Base-by-base conservation (phyloP, 2,113 vertebrate genomes). In the Cromileptes altivelis region DNA sequence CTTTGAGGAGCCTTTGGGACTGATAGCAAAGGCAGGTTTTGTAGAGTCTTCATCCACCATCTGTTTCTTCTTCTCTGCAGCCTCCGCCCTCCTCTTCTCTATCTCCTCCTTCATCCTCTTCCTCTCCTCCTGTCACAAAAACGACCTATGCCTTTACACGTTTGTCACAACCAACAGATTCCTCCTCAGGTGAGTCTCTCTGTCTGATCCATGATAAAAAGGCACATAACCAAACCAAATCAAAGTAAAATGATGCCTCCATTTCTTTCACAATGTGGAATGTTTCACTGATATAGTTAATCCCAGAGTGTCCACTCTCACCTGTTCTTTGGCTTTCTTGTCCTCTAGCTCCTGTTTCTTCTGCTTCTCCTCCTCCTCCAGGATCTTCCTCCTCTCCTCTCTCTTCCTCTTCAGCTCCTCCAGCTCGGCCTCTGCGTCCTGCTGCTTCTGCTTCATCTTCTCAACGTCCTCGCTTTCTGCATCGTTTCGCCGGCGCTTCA, bases 11-110 rank as follows among this genome's bases (percentile, higher is more conserved):
- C 97, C 97, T 91, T 98, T 99, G 14, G 98, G 96, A 75, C 94
- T 96, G 90, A 99, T 94, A 50, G 97, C 94, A 80, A 99, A 99
- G 0, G 95, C 92, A 1, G 97, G 95, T 89, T 97, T 97, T 8
- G 94, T 19, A 4, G 95, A 91, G 2, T 96, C 97, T 25, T 96
- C 97, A 25, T 98, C 97, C 1, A 76, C 92, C 62, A 95, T 95
- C 88, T 97, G 98, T n/a, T 98, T 97, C 88, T 98, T 97, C 91
- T 98, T 98, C 93, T 99, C 98, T n/a, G 97, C 97, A 70, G 98
- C 98, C 86, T 99, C 97, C 0, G 97, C 97, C 83, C 98, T 95
- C 93, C 98, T 97, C 89, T 94, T 97, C 91, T 99, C 98, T 4
- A 99, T 99, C 89, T 98, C 98, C 87, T 98, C 98, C 85, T 96